Evolutionary conservation across 2,888 invertebrate species (phyloP).

Genomic region (Eucera pruinosa): DNA sequence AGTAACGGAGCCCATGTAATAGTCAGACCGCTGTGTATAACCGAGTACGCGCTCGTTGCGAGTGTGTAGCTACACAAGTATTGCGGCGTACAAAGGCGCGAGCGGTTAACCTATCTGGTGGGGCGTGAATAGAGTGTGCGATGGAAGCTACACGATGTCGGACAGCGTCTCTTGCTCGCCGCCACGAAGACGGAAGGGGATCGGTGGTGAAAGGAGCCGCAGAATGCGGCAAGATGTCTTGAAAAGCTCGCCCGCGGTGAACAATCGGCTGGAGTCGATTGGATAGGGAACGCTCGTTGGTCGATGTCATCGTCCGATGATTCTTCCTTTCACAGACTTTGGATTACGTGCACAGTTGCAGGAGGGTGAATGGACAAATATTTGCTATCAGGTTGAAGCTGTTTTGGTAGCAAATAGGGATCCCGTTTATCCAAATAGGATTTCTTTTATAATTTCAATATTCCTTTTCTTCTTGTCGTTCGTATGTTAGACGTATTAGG

Average conservation of each 20-base stretch:
- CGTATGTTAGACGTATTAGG: no score
- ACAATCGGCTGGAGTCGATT: conserved; percentile 23
- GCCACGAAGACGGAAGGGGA: conserved; percentile 65
- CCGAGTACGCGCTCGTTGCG: neutral
- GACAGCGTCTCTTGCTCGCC: conserved; percentile 66
- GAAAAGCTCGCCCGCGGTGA: conserved; percentile 32
- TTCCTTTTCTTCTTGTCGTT: neutral
- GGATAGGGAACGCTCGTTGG: neutral
- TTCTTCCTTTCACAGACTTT: conserved; percentile 11
- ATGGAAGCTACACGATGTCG: conserved; percentile 76
- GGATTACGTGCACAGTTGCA: neutral
- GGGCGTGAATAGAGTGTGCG: conserved; percentile 78
- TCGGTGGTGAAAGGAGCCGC: conserved; percentile 32
- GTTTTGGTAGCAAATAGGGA: neutral
- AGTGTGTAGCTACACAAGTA: neutral
- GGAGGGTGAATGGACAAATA: conserved; percentile 1
- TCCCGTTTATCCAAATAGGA: neutral
- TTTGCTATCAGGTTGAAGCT: conserved; percentile 6
- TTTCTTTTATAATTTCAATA: neutral
- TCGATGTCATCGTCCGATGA: conserved; percentile 19
- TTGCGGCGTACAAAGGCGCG: conserved; percentile 44
- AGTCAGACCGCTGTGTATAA: conserved; percentile 5
- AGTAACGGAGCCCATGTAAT: conserved; percentile 50
- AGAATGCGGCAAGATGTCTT: conserved; percentile 25
- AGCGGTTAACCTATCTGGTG: conserved; percentile 78